phyloP scores from a whole-genome alignment of 2,888 invertebrate species.

The Drepana falcataria region DNA sequence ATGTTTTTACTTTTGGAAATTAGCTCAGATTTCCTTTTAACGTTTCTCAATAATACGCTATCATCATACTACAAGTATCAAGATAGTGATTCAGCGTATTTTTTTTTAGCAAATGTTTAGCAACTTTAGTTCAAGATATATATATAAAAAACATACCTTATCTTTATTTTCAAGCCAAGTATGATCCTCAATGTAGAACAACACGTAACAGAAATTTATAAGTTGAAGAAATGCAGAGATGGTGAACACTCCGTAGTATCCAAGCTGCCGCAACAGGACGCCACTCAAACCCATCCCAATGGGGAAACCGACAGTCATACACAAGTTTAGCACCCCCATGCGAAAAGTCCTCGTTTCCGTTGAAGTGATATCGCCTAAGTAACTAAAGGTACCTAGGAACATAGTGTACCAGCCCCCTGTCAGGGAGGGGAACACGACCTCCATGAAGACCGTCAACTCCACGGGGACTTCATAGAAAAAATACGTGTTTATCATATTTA shows the following conservation, averaged over 20 bases:
- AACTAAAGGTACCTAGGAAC: constrained; percentile 79
- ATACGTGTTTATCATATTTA: constrained; percentile 75
- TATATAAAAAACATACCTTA: constrained; percentile 61
- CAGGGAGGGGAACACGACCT: constrained; percentile 71
- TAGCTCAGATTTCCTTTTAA: too few relatives aligned
- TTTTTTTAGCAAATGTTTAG: too few relatives aligned
- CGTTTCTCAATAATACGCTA: too few relatives aligned
- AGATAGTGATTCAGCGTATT: too few relatives aligned
- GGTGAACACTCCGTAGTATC: constrained; percentile 76
- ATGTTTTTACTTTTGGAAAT: too few relatives aligned
- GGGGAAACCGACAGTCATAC: constrained; percentile 71
- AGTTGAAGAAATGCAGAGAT: constrained; percentile 59
- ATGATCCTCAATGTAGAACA: constrained; percentile 61
- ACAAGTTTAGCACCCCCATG: constrained; percentile 74
- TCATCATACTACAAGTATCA: too few relatives aligned
- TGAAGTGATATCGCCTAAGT: constrained; percentile 79
- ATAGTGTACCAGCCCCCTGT: constrained; percentile 79
- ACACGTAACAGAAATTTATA: constrained; percentile 65
- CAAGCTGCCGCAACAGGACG: constrained; percentile 52
- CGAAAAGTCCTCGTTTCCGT: constrained; percentile 78
- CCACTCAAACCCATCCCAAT: constrained; percentile 69
- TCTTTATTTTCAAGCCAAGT: constrained; percentile 61
- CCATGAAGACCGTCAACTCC: constrained; percentile 74
- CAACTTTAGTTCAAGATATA: too few relatives aligned
- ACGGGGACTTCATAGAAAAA: constrained; percentile 75